A percentile compares a stretch with the other conserved stretches of the same genome.
Evolutionary conservation across 2,888 invertebrate genomes (phyloP).

Genomic region (Leptinotarsa tumamoca): DNA sequence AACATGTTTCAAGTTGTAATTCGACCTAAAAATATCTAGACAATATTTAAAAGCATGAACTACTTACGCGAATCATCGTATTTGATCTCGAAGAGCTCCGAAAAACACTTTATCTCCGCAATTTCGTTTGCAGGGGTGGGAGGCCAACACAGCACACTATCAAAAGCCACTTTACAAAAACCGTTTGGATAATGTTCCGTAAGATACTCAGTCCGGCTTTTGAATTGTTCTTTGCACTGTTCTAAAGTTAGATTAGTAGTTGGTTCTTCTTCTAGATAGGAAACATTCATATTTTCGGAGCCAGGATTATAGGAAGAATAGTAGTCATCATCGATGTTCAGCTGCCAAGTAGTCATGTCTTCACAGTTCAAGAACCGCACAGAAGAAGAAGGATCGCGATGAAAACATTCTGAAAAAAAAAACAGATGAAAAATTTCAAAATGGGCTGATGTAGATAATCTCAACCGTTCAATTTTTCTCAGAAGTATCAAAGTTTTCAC

Average conservation of each 20-base stretch:
- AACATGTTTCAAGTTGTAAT: no score
- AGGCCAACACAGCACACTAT: slow-evolving; percentile 87
- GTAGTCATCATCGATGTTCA: slow-evolving; percentile 34
- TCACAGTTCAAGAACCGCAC: background rate
- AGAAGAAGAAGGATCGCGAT: background rate
- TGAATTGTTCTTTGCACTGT: slow-evolving; percentile 49
- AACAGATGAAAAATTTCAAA: background rate
- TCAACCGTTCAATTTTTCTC: no score
- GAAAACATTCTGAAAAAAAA: slow-evolving; percentile 12
- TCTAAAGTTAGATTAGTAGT: slow-evolving; percentile 46
- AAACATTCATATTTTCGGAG: slow-evolving; percentile 13
- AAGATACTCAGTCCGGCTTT: slow-evolving; percentile 47
- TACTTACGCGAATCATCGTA: slow-evolving; percentile 88
- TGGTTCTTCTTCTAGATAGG: slow-evolving; percentile 9
- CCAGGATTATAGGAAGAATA: slow-evolving; percentile 22
- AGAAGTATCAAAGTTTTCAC: no score
- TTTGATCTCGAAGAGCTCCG: slow-evolving; percentile 79
- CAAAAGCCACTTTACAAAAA: slow-evolving; percentile 78
- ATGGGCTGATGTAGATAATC: background rate
- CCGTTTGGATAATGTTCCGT: slow-evolving; percentile 49
- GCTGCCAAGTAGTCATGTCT: slow-evolving; percentile 33
- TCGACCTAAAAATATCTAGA: no score
- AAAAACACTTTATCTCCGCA: slow-evolving; percentile 82
- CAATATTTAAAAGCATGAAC: background rate
- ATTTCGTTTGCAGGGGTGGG: slow-evolving; percentile 77